Percentiles rank a stretch among this genome's conserved stretches.
Evolutionary conservation across 2,888 invertebrate species (phyloP).

Genomic region (Heliconius ismenius): DNA sequence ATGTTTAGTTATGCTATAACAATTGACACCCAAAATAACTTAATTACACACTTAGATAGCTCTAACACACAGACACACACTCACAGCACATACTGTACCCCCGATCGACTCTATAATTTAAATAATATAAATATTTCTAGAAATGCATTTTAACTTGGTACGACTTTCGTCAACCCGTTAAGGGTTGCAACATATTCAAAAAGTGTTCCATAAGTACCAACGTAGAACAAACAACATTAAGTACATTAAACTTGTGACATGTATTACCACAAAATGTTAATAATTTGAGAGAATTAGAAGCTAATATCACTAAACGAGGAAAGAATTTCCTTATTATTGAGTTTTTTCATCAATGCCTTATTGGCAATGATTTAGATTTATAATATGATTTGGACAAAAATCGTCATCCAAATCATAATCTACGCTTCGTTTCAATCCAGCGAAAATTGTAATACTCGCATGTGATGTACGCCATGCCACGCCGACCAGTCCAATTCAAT

Average conservation of each 20-base stretch:
- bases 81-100: constrained; percentile 74
- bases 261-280: constrained; percentile 67
- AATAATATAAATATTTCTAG: constrained; percentile 79
- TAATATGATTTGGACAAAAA: constrained; percentile 74
- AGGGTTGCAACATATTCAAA: constrained; percentile 61
- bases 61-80: constrained; percentile 72
- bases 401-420: constrained; percentile 75
- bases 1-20: constrained; percentile 64
- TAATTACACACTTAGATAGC: constrained; percentile 71
- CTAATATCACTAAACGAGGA: constrained; percentile 82
- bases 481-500: constrained; percentile 50
- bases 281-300: constrained; percentile 77
- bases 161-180: constrained; percentile 62
- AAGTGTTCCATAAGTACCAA: constrained; percentile 73
- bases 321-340: constrained; percentile 75
- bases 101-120: constrained; percentile 74
- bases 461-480: constrained; percentile 74
- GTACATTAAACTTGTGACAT: constrained; percentile 77
- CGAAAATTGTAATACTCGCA: constrained; percentile 50
- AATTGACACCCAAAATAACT: constrained; percentile 78
- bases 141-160: constrained; percentile 81
- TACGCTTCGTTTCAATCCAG: constrained; percentile 77
- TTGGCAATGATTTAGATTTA: constrained; percentile 36
- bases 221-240: constrained; percentile 78
- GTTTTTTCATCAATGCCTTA: constrained; percentile 54